A percentile compares a stretch with the other conserved stretches of the same genome.
These are phyloP conservation scores for Dryobotodes eremita DNA, from an alignment of 2,888 invertebrate species.

Conservation along the genomic window DNA sequence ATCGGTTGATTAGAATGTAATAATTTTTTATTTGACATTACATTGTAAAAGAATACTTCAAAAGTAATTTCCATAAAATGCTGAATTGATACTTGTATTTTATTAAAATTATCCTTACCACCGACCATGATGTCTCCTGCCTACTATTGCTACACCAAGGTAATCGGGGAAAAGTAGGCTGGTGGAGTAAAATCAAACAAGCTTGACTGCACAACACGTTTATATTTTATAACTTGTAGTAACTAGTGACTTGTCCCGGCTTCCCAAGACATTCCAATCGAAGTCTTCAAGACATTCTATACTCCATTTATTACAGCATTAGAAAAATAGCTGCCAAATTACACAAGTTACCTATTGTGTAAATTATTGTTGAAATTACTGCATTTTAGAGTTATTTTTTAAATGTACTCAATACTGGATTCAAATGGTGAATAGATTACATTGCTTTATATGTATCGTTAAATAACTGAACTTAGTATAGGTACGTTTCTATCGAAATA, in stretches of 20 bases:
- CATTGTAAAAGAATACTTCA: constrained; percentile 51
- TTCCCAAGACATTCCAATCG: background rate
- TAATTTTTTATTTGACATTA: constrained; percentile 41
- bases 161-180: background rate
- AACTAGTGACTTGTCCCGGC: background rate
- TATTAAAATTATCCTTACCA: background rate
- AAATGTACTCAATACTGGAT: too few relatives aligned
- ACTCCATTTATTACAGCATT: too few relatives aligned
- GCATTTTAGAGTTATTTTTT: too few relatives aligned
- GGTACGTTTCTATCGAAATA: too few relatives aligned
- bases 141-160: background rate
- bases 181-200: constrained; percentile 11
- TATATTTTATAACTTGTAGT: background rate
- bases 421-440: too few relatives aligned
- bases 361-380: too few relatives aligned
- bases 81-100: constrained; percentile 27
- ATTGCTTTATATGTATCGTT: too few relatives aligned
- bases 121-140: background rate
- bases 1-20: constrained; percentile 23
- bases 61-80: constrained; percentile 52
- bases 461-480: too few relatives aligned
- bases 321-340: too few relatives aligned
- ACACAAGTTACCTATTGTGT: too few relatives aligned
- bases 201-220: background rate
- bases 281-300: background rate